Evolutionary conservation across 1,140 invertebrate species (phyloP).

Genomic region (Scaptomyza graminum): DNA sequence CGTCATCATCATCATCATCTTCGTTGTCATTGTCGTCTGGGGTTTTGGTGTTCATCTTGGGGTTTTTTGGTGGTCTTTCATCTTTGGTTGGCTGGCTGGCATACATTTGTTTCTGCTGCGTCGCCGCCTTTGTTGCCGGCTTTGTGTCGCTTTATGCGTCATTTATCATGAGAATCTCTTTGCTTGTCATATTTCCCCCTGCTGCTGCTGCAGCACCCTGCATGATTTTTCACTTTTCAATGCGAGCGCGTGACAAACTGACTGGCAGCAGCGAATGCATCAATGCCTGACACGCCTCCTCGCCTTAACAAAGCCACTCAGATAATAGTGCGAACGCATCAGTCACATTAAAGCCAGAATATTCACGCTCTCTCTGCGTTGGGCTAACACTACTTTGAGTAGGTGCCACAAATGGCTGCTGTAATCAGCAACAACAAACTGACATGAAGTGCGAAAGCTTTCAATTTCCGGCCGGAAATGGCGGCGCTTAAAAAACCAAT

Average conservation of each 20-base stretch:
- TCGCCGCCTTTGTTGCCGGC: slow-evolving; percentile 50
- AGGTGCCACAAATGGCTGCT: too few species aligned
- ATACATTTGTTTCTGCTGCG: slow-evolving; percentile 59
- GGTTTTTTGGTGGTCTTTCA: slow-evolving; percentile 34
- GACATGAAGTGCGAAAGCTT: slow-evolving; percentile 10
- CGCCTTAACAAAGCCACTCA: slow-evolving; percentile 31
- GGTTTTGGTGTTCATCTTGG: slow-evolving; percentile 10
- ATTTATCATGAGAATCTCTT: slow-evolving; percentile 72
- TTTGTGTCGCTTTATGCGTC: slow-evolving; percentile 69
- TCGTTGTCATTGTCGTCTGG: slow-evolving; percentile 29
- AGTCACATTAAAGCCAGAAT: slow-evolving; percentile 26
- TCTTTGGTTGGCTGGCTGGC: slow-evolving; percentile 19
- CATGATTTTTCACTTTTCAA: slow-evolving; percentile 74
- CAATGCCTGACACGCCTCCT: slow-evolving; percentile 38
- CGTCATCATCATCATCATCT: slow-evolving; percentile 40
- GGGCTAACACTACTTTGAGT: neutral
- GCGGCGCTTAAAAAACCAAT: slow-evolving; percentile 46
- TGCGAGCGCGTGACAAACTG: slow-evolving; percentile 52
- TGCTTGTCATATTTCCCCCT: slow-evolving; percentile 63
- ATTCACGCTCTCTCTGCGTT: neutral
- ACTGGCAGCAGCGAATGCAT: slow-evolving; percentile 46
- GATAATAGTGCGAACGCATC: slow-evolving; percentile 19
- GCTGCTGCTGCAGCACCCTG: slow-evolving; percentile 16
- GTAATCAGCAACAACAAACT: too few species aligned
- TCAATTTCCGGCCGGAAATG: slow-evolving; percentile 63